Evolutionary conservation across 2,888 invertebrate species (phyloP).

Genomic region (Parascotia fuliginaria): DNA sequence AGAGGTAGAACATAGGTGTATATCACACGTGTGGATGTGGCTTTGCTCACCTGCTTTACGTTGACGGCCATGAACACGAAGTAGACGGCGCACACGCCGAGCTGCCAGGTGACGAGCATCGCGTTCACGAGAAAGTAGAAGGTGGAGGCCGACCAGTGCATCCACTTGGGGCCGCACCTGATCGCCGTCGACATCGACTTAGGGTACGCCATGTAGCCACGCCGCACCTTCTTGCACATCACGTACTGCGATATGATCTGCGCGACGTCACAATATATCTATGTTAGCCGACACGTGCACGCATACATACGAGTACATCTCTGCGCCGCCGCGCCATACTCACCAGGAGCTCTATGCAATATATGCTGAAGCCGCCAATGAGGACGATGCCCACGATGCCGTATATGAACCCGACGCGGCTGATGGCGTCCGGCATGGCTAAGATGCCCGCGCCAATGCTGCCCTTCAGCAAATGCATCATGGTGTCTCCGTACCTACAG

Average conservation of each 20-base stretch:
- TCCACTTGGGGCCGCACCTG: slow-evolving; percentile 86
- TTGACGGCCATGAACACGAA: slow-evolving; percentile 91
- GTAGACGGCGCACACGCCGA: slow-evolving; percentile 96
- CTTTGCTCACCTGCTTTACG: slow-evolving; percentile 81
- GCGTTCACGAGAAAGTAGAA: slow-evolving; percentile 85
- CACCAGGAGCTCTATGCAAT: slow-evolving; percentile 91
- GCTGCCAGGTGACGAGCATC: slow-evolving; percentile 90
- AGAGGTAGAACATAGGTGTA: too few species aligned
- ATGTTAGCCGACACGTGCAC: not conserved
- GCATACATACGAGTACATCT: not conserved
- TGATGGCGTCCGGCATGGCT: slow-evolving; percentile 91
- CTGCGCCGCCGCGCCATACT: slow-evolving; percentile 43
- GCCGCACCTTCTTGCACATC: slow-evolving; percentile 75
- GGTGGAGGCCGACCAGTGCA: slow-evolving; percentile 75
- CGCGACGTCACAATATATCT: not conserved
- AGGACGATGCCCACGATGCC: slow-evolving; percentile 86
- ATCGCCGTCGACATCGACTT: slow-evolving; percentile 90
- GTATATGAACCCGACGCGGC: slow-evolving; percentile 84
- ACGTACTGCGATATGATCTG: slow-evolving; percentile 86
- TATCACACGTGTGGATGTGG: too few species aligned
- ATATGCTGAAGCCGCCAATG: slow-evolving; percentile 89
- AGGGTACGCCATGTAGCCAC: slow-evolving; percentile 90
- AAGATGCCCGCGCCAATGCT: slow-evolving; percentile 97
- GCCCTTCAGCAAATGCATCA: slow-evolving; percentile 96
- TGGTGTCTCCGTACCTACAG: slow-evolving; percentile 92